Evolutionary conservation across 2,113 vertebrate species (phyloP).

Genomic region (Anguilla rostrata): DNA sequence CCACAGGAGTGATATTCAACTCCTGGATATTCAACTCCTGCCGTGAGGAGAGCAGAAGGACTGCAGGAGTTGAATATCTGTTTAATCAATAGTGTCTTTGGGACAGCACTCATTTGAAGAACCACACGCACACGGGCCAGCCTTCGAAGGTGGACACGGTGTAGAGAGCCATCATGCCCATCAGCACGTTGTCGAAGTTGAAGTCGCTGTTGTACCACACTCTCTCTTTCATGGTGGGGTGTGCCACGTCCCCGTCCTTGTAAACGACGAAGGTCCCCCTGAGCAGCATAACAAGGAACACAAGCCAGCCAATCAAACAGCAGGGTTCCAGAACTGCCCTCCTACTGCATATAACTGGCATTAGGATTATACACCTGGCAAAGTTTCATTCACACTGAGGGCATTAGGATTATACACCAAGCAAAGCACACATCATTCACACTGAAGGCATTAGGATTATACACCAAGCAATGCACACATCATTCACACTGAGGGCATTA

Average conservation of each 20-base stretch:
- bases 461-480: too few species aligned
- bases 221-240: conserved; percentile 82
- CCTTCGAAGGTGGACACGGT: conserved; percentile 95
- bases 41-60: background rate
- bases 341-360: too few species aligned
- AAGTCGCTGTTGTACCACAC: conserved; percentile 92
- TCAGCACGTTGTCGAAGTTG: conserved; percentile 92
- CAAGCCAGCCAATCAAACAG: too few species aligned
- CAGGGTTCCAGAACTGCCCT: too few species aligned
- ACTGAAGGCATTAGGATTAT: too few species aligned
- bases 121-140: conserved; percentile 83
- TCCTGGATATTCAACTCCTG: too few species aligned
- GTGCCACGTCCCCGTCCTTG: conserved; percentile 86
- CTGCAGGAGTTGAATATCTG: background rate
- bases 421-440: too few species aligned
- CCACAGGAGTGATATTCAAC: too few species aligned
- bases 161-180: conserved; percentile 95
- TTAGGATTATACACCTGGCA: too few species aligned
- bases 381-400: too few species aligned
- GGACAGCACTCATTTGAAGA: background rate
- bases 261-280: conserved; percentile 88
- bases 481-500: too few species aligned
- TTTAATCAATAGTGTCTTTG: background rate
- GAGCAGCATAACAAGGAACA: background rate
- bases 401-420: too few species aligned